Evolutionary conservation across 2,113 vertebrate species (phyloP), one percentile per base, ranked within the genome.

Genomic region (Orthonyx spaldingii): DNA sequence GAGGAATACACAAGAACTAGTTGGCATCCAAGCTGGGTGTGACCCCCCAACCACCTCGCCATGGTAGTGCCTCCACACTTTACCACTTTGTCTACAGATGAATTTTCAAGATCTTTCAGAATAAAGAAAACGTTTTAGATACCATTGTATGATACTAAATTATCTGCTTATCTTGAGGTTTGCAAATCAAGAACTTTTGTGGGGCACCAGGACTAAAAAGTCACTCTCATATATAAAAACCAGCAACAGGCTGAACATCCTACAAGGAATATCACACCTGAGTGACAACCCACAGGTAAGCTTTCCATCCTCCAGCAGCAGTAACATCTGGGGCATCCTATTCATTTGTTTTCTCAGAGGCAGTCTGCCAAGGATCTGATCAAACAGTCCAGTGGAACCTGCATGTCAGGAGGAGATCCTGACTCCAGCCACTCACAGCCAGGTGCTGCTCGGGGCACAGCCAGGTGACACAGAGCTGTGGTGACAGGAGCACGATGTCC

Each of bases 1-100:
- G 44, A 88, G 76, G 84, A 96, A 90, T 81, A 95, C 44, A 66
- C 66, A 96, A 97, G 87, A 97, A 88, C 94, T 97, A 78, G 96
- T 92, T 96, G 90, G 94, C 89, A 93, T 84, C 93, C 89, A 75
- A n/a, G n/a, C n/a, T n/a, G n/a, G n/a, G n/a, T n/a, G n/a, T n/a
- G n/a, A n/a, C n/a, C n/a, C n/a, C n/a, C n/a, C n/a, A n/a, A n/a
- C n/a, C n/a, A n/a, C n/a, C n/a, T n/a, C n/a, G n/a, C n/a, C n/a
- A n/a, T n/a, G n/a, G n/a, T n/a, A n/a, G n/a, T n/a, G n/a, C n/a
- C n/a, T n/a, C n/a, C n/a, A 21, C 10, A 6, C 7, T 39, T 50
- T 13, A 64, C 10, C 19, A 33, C 11, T 46, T 63, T 18, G 4
- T 35, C 44, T 26, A 37, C 13, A 32, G 24, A 66, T 47, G 44